A percentile compares a stretch with the other conserved stretches of the same genome.
These are phyloP conservation scores for Drosophila nannoptera DNA, from an alignment of 1,140 invertebrate species.

Conservation along the genomic window DNA sequence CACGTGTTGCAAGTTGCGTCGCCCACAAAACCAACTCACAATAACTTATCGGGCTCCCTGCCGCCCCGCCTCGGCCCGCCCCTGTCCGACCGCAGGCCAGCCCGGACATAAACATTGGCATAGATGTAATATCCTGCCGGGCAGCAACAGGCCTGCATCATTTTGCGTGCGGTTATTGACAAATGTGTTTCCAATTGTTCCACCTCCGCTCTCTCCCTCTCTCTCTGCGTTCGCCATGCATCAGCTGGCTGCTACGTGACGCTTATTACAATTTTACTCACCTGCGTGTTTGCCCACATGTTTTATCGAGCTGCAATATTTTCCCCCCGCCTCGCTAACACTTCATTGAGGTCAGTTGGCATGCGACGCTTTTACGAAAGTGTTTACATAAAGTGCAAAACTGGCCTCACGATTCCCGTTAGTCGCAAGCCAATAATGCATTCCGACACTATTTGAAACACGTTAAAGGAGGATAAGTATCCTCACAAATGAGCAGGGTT, in stretches of 20 bases:
- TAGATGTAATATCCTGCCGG: conserved; percentile 32
- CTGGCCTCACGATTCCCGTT: no score
- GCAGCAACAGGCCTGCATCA: conserved; percentile 47
- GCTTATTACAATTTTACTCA: conserved; percentile 53
- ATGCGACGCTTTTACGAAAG: conserved; percentile 35
- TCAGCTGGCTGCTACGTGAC: conserved; percentile 43
- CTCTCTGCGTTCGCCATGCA: not conserved
- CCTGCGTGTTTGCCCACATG: conserved; percentile 34
- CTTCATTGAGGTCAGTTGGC: conserved; percentile 49
- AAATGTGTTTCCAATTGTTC: conserved; percentile 75
- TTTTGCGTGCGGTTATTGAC: conserved; percentile 67
- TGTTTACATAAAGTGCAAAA: conserved; percentile 15
- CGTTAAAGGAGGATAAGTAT: no score
- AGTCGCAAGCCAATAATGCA: no score
- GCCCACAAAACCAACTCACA: conserved; percentile 50
- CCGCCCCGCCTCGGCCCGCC: conserved; percentile 3
- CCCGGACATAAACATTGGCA: conserved; percentile 17
- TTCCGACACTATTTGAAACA: no score
- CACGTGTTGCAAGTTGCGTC: conserved; percentile 48
- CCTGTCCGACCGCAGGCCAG: conserved; percentile 36
- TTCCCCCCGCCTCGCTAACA: conserved; percentile 41
- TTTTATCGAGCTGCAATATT: conserved; percentile 66
- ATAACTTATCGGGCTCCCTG: conserved; percentile 58
- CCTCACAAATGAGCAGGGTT: no score
- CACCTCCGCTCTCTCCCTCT: conserved; percentile 24